Evolutionary conservation across 2,113 vertebrate genomes (phyloP).

Genomic region (Grus americana): DNA sequence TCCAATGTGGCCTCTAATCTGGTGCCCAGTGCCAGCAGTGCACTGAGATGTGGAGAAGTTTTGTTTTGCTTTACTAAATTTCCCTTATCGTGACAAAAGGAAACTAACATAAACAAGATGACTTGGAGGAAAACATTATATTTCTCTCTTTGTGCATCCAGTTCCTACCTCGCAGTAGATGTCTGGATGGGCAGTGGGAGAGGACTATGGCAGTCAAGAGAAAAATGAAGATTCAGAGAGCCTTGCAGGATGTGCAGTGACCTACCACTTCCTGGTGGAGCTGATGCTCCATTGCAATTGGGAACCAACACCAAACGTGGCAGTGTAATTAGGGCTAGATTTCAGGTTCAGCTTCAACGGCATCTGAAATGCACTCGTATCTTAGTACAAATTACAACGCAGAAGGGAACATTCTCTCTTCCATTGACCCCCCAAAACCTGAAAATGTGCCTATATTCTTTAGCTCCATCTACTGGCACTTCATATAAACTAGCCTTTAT

Average conservation of each 20-base stretch:
- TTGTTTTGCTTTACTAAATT: neutral
- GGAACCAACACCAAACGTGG: neutral
- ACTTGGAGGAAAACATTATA: neutral
- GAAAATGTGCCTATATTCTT: conserved; percentile 18
- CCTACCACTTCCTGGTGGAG: neutral
- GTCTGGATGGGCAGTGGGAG: neutral
- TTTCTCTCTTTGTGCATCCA: neutral
- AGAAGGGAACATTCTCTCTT: neutral
- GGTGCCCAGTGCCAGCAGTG: neutral
- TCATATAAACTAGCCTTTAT: neutral
- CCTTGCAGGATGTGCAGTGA: neutral
- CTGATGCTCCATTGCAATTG: neutral
- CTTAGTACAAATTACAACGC: neutral
- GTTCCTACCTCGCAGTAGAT: neutral
- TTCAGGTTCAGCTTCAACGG: neutral
- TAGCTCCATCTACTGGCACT: conserved; percentile 62
- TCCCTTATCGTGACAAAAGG: neutral
- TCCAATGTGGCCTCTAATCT: neutral
- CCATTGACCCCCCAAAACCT: neutral
- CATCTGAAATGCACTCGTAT: fast-evolving
- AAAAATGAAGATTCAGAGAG: neutral
- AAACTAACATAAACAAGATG: neutral
- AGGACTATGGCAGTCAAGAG: neutral
- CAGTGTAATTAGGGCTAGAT: neutral
- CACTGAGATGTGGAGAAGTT: neutral